These are phyloP conservation scores for Patella depressa DNA, from an alignment of 2,888 invertebrate species.

Conservation along the genomic window DNA sequence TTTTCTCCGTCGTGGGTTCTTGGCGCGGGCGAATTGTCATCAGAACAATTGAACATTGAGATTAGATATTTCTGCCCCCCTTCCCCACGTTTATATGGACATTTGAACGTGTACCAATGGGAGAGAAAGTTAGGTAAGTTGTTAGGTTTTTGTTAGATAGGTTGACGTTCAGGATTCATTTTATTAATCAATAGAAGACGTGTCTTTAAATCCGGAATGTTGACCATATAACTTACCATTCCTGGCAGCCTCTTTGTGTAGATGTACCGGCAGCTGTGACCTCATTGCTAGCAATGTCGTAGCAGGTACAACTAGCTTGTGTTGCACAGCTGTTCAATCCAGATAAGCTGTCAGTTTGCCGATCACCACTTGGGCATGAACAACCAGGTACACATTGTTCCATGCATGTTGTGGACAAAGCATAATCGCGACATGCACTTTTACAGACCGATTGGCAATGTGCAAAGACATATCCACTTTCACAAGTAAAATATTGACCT, in stretches of 20 bases:
- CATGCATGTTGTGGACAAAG: conserved; percentile 8
- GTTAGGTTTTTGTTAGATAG: too few relatives aligned
- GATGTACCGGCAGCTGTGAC: conserved; percentile 23
- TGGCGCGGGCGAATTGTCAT: too few relatives aligned
- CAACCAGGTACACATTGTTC: conserved; percentile 81
- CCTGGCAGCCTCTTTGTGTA: conserved; percentile 29
- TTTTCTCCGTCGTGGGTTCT: too few relatives aligned
- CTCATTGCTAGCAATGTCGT: conserved; percentile 21
- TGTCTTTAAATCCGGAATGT: too few relatives aligned
- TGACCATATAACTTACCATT: conserved; percentile 29
- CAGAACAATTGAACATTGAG: too few relatives aligned
- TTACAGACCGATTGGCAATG: conserved; percentile 41
- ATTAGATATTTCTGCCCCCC: too few relatives aligned
- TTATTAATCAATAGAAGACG: too few relatives aligned
- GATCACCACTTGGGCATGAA: conserved; percentile 78
- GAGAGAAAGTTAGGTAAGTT: too few relatives aligned
- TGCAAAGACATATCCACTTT: conserved; percentile 25
- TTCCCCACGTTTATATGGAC: too few relatives aligned
- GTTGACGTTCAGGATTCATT: too few relatives aligned
- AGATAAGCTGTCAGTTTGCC: conserved; percentile 15
- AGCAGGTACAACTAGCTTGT: conserved; percentile 33
- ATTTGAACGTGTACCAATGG: too few relatives aligned
- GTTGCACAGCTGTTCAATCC: conserved; percentile 26
- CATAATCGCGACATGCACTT: conserved; percentile 29
- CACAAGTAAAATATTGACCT: neutral